Conservation (phyloP, 1,140 invertebrate species). For the Goniozus legneri region DNA sequence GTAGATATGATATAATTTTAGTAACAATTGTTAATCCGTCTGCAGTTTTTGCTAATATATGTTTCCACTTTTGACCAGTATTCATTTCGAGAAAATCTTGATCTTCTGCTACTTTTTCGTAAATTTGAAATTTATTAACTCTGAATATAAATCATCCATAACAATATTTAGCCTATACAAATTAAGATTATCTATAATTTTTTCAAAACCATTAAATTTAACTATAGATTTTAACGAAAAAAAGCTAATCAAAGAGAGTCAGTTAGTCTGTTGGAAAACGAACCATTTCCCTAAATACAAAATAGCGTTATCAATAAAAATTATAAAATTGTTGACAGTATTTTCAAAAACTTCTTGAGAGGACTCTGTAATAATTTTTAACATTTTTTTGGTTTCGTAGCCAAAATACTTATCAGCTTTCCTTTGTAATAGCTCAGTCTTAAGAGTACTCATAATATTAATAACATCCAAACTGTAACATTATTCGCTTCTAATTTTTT, state of each 20-base stretch:
- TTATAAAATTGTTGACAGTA: not conserved
- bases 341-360: not conserved
- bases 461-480: slow-evolving; percentile 10
- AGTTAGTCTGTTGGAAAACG: not conserved
- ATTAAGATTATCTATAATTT: not conserved
- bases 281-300: not conserved
- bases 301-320: not conserved
- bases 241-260: not conserved
- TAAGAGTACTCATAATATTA: slow-evolving; percentile 12
- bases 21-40: not conserved
- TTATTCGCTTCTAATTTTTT: slow-evolving; percentile 13
- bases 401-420: slow-evolving; percentile 10
- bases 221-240: not conserved
- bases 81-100: too few species aligned
- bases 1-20: slow-evolving; percentile 1
- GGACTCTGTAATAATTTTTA: too few species aligned
- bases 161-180: not conserved
- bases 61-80: not conserved
- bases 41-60: not conserved
- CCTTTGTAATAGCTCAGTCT: slow-evolving; percentile 10
- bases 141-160: not conserved
- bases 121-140: not conserved
- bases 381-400: not conserved
- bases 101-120: not conserved
- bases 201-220: not conserved